Base-by-base conservation (phyloP, 2,888 invertebrate species). In the Erebia aethiops region DNA sequence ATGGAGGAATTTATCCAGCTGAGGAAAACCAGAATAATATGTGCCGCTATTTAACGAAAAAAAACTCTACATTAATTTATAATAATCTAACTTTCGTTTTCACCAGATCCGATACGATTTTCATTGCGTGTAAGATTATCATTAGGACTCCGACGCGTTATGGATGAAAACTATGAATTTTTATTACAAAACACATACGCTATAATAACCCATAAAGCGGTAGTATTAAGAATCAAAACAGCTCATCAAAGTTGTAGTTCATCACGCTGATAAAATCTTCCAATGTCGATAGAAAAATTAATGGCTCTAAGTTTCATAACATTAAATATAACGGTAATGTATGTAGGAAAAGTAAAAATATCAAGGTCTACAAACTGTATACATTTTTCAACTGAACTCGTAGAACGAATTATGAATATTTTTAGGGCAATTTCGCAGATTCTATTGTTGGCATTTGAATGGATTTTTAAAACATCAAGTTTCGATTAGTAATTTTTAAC, bases 81-180 rank as follows among this genome's bases (percentile, higher is more conserved):
- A 52, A 51, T 72, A 70, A 72, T 74, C 64, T 41, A 68, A 75
- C 75, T 78, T 78, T 78, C 75, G 71, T 74, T 77, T 75, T 78
- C 71, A 72, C 71, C 62, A 66, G 51, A 72, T 68, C 70, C 66
- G 70, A 69, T 65, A 70, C 64, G 71, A 72, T 71, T 71, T 66
- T 70, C 71, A 70, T 78, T 73, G 78, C 78, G 76, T 78, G 78
- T 68, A 54, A 63, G 65, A 72, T 74, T 69, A 73, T 73, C 78
- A 76, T 78, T 78, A 76, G 67, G 70, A 72, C 64, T 68, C 69
- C 56, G 57, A 52, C 35, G 65, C 67, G 70, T 75, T 73, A 60
- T 63, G 69, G 74, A 69, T 71, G 72, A 72, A 71, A 72, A 72
- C 70, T 72, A 71, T 72, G 74, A 74, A 72, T 74, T 72, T 74